Evolutionary conservation across 2,797 vertebrate species (phyloP).

Genomic region (Rhinoraja longicauda): DNA sequence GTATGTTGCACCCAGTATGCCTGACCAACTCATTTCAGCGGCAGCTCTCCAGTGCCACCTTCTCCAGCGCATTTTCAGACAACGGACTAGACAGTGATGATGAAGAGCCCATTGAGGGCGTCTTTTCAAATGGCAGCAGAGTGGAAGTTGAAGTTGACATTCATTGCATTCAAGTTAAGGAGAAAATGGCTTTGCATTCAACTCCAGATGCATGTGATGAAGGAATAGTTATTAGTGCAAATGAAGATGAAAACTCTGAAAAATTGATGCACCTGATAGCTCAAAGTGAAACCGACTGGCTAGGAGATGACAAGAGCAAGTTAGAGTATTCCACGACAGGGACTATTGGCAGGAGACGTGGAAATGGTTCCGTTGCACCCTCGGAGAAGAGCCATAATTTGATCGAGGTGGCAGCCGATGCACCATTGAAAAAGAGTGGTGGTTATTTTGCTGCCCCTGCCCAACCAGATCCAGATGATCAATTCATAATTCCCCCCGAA

Average conservation of each 20-base stretch:
- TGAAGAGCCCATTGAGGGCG: conserved; percentile 88
- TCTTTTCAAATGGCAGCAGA: conserved; percentile 88
- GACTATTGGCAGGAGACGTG: conserved; percentile 63
- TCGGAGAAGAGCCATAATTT: conserved; percentile 90
- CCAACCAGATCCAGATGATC: conserved; percentile 89
- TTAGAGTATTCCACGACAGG: conserved; percentile 47
- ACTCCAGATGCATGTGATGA: conserved; percentile 66
- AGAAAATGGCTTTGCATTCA: conserved; percentile 19
- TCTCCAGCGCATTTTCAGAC: conserved; percentile 92
- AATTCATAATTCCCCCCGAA: conserved; percentile 95
- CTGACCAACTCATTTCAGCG: conserved; percentile 79
- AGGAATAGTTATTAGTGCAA: conserved; percentile 62
- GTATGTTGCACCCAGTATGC: conserved; percentile 76
- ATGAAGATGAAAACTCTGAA: conserved; percentile 55
- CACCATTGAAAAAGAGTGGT: conserved; percentile 76
- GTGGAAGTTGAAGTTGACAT: conserved; percentile 92
- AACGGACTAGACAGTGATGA: conserved; percentile 95
- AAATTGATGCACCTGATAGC: not conserved
- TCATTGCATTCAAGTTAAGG: conserved; percentile 67
- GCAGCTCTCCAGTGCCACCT: conserved; percentile 91
- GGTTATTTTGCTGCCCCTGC: conserved; percentile 94
- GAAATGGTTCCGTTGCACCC: conserved; percentile 83
- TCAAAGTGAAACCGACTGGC: not conserved
- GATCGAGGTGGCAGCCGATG: conserved; percentile 85
- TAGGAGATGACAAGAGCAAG: conserved; percentile 53